Percentiles rank a stretch among this genome's conserved stretches.
Evolutionary conservation across 2,888 invertebrate species (phyloP).

Genomic region (Tipula confusa): DNA sequence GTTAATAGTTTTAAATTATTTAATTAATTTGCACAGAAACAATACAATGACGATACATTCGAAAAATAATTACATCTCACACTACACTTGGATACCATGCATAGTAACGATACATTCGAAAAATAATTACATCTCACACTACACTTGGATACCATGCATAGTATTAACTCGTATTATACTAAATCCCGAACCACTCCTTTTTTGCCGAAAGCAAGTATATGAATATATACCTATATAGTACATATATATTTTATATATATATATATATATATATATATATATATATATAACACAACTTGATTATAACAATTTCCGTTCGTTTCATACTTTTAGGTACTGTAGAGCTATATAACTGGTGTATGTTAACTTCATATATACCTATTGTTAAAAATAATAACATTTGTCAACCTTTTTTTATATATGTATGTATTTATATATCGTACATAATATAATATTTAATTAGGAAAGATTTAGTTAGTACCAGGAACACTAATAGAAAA

Average conservation of each 20-base stretch:
- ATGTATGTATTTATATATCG: too few relatives aligned
- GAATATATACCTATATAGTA: not conserved
- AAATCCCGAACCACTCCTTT: not conserved
- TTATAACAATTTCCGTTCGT: not conserved
- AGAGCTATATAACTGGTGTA: not conserved
- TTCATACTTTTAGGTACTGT: not conserved
- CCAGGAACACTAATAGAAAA: not conserved
- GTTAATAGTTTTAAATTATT: constrained; percentile 25
- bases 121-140: constrained; percentile 25
- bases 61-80: constrained; percentile 8
- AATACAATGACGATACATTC: not conserved
- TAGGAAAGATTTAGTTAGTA: not conserved
- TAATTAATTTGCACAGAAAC: not conserved
- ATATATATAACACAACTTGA: not conserved
- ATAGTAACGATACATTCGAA: not conserved
- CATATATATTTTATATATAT: not conserved
- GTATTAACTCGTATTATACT: not conserved
- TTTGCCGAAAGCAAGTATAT: not conserved
- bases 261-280: not conserved
- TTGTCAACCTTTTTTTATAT: not conserved
- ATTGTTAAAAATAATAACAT: not conserved
- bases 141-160: not conserved
- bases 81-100: too few relatives aligned
- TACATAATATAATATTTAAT: constrained; percentile 3
- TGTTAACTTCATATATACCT: too few relatives aligned